Evolutionary conservation across 1,140 invertebrate species (phyloP).

Genomic region (Leptinotarsa defecta): DNA sequence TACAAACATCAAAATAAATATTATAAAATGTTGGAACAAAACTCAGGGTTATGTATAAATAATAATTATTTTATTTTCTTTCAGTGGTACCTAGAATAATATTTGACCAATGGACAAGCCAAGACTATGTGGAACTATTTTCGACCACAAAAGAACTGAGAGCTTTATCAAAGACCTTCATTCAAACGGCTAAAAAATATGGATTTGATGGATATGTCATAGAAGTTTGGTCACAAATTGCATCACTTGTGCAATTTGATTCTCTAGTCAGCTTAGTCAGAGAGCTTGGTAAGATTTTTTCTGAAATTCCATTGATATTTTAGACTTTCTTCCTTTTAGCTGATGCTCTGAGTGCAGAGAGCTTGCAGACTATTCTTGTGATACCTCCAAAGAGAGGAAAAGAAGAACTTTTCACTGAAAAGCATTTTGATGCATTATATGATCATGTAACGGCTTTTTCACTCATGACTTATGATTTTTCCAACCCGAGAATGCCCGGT

Average conservation of each 20-base stretch:
- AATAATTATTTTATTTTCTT: constrained; percentile 12
- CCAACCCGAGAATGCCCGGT: constrained; percentile 79
- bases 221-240: constrained; percentile 86
- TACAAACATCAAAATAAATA: too few relatives aligned
- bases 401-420: constrained; percentile 72
- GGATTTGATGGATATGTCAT: constrained; percentile 86
- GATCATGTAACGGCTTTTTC: constrained; percentile 83
- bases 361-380: constrained; percentile 76
- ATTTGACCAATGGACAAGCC: constrained; percentile 81
- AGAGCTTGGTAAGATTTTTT: constrained; percentile 60
- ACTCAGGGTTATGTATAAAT: too few relatives aligned
- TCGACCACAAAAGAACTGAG: constrained; percentile 62
- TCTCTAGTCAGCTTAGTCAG: constrained; percentile 67
- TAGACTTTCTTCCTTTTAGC: constrained; percentile 30
- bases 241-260: constrained; percentile 67
- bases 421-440: constrained; percentile 78
- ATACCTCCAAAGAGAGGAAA: constrained; percentile 80
- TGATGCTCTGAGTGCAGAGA: constrained; percentile 47
- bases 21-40: too few relatives aligned
- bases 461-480: constrained; percentile 95
- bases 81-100: constrained; percentile 81
- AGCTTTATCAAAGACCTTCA: constrained; percentile 64
- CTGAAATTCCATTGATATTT: constrained; percentile 12
- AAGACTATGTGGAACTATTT: constrained; percentile 70
- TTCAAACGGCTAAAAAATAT: constrained; percentile 66